A percentile compares a stretch with the other conserved stretches of the same genome.
These are phyloP conservation scores for Arnoldichthys spilopterus DNA, from an alignment of 2,797 vertebrate genomes.

Conservation along the genomic window DNA sequence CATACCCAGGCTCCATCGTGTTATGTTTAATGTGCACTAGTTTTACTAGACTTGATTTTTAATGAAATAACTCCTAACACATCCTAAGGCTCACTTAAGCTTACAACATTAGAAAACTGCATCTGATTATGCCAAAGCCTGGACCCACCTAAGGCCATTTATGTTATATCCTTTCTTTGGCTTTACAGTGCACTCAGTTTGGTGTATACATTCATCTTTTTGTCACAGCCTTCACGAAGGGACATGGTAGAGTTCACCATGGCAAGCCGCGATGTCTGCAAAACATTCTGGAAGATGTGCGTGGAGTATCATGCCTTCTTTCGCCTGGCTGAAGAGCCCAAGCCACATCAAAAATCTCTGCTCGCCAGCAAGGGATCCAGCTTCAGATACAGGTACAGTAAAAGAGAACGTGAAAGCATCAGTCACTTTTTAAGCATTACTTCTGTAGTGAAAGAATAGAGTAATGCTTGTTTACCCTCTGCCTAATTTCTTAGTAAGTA, in stretches of 20 bases:
- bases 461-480: no score
- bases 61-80: no score
- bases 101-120: neutral
- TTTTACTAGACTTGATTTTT: no score
- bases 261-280: constrained; percentile 89
- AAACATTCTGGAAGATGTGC: constrained; percentile 95
- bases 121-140: neutral
- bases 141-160: neutral
- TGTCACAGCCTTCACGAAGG: constrained; percentile 78
- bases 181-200: neutral
- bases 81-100: neutral
- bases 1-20: neutral
- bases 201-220: neutral
- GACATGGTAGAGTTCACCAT: constrained; percentile 93
- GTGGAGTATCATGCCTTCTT: constrained; percentile 97
- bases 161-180: neutral
- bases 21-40: no score
- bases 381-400: constrained; percentile 91
- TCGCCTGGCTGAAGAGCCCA: constrained; percentile 89
- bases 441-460: no score
- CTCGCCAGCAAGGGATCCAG: constrained; percentile 92
- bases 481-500: no score
- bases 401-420: neutral
- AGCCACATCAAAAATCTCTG: constrained; percentile 83
- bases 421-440: no score